phyloP scores from a whole-genome alignment of 2,888 invertebrate species.

The Drepanosiphum platanoidis region DNA sequence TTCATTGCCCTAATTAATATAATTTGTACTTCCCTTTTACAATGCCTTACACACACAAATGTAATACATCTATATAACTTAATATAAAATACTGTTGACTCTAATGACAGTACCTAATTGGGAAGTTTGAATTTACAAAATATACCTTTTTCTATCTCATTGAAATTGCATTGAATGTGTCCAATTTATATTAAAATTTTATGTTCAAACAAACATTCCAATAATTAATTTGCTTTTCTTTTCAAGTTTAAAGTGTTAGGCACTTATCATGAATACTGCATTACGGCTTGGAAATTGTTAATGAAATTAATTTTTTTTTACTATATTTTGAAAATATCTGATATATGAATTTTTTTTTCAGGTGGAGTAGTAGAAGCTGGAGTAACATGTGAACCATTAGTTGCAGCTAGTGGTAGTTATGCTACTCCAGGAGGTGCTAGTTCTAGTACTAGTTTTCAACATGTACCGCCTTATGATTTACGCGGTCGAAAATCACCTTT shows the following conservation, averaged over 20 bases:
- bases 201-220: no score
- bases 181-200: no score
- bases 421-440: constrained; percentile 68
- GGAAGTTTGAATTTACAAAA: no score
- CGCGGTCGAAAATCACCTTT: constrained; percentile 82
- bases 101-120: no score
- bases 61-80: no score
- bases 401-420: constrained; percentile 71
- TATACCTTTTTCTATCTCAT: no score
- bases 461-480: constrained; percentile 91
- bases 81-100: no score
- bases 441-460: constrained; percentile 69
- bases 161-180: no score
- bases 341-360: not conserved
- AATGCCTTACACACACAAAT: no score
- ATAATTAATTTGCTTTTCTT: not conserved
- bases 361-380: constrained; percentile 58
- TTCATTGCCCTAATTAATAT: no score
- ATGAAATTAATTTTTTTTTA: not conserved
- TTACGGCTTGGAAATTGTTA: not conserved
- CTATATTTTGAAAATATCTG: not conserved
- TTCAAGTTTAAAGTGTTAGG: not conserved
- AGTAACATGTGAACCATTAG: constrained; percentile 83
- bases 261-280: not conserved
- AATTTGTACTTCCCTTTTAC: no score